Conservation (phyloP, 2,797 vertebrate species). For the Streptopelia turtur region DNA sequence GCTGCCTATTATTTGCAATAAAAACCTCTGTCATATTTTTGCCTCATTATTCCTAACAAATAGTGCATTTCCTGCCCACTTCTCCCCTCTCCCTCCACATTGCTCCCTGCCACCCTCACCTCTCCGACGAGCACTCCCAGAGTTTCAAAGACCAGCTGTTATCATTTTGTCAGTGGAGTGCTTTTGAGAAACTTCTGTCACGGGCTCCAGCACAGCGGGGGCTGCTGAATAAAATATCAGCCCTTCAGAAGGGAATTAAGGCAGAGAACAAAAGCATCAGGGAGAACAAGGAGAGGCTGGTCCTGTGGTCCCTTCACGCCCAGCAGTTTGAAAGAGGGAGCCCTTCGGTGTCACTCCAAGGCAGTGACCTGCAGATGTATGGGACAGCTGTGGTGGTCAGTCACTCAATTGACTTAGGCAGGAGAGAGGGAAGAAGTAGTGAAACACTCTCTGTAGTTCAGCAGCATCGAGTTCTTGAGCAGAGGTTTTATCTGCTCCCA, state of each 20-base stretch:
- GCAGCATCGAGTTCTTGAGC: background rate
- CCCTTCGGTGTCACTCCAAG: background rate
- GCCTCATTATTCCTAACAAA: constrained; percentile 84
- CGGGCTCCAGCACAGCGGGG: constrained; percentile 72
- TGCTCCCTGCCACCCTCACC: constrained; percentile 60
- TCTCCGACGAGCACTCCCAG: constrained; percentile 61
- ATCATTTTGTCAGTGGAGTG: constrained; percentile 76
- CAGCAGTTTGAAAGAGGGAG: background rate
- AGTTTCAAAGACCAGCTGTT: constrained; percentile 84
- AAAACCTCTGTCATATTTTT: constrained; percentile 82
- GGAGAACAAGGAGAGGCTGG: constrained; percentile 42
- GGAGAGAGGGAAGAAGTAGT: background rate
- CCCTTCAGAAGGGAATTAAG: constrained; percentile 79
- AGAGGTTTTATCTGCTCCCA: background rate
- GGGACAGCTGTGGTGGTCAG: background rate
- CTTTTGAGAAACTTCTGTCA: constrained; percentile 80
- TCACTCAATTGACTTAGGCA: background rate
- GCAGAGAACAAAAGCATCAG: constrained; percentile 69
- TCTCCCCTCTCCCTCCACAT: constrained; percentile 15
- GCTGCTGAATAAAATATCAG: constrained; percentile 82
- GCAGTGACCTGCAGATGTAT: background rate
- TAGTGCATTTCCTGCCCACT: constrained; percentile 64
- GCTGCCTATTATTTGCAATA: constrained; percentile 83
- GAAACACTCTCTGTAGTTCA: background rate
- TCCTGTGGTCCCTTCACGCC: background rate